Conservation (phyloP, 2,797 vertebrate genomes). For the Sebastes oblongus region DNA sequence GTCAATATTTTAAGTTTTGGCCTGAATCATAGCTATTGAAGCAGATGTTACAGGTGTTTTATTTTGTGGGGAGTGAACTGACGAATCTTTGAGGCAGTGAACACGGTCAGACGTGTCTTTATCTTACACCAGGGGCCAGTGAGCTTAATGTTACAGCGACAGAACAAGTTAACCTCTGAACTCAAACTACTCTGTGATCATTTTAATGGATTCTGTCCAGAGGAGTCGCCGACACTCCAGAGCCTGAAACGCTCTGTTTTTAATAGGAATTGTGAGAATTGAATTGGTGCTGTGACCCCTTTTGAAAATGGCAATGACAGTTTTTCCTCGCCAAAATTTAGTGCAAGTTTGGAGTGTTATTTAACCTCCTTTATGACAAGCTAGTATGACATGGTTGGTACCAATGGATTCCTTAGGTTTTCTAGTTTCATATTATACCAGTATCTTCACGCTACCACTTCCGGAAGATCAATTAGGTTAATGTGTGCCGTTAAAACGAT, state of each 20-base stretch:
- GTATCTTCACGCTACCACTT: too few relatives aligned
- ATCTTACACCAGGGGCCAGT: not conserved
- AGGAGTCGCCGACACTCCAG: not conserved
- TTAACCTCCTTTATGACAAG: too few relatives aligned
- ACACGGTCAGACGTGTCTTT: constrained; percentile 1
- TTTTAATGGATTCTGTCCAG: not conserved
- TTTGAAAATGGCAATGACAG: too few relatives aligned
- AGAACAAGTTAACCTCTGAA: not conserved
- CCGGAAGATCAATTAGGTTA: too few relatives aligned
- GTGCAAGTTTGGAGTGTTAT: too few relatives aligned
- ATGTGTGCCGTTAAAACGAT: too few relatives aligned
- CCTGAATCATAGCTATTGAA: not conserved
- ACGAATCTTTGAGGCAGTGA: not conserved
- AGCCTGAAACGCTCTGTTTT: not conserved
- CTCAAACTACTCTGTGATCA: not conserved
- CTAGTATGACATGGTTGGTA: too few relatives aligned
- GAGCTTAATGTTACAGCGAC: constrained; percentile 1
- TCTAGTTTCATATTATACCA: too few relatives aligned
- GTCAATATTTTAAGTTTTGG: not conserved
- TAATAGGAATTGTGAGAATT: not conserved
- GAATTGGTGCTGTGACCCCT: not conserved
- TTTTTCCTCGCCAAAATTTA: too few relatives aligned
- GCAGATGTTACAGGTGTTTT: constrained; percentile 8
- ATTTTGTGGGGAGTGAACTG: not conserved
- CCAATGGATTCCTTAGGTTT: too few relatives aligned